Percentiles rank a stretch among this genome's conserved stretches.
These are phyloP conservation scores for Amblyornis subalaris DNA, from an alignment of 2,113 vertebrate genomes.

Conservation along the genomic window DNA sequence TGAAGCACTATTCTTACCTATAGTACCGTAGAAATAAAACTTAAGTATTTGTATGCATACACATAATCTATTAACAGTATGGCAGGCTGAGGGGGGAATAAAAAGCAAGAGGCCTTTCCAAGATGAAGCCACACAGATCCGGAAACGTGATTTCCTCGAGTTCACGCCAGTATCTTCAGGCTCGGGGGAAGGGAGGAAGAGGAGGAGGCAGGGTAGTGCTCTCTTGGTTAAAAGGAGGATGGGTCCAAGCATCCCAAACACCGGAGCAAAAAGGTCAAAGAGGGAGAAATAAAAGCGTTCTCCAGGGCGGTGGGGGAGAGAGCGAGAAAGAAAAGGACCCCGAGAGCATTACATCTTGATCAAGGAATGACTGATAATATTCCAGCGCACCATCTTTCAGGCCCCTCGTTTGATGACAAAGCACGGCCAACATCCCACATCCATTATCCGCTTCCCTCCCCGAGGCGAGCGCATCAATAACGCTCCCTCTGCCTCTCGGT, in stretches of 20 bases:
- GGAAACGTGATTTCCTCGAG: neutral
- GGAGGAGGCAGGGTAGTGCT: rapidly evolving
- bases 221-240: neutral
- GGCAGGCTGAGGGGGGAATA: neutral
- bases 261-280: neutral
- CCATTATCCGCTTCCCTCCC: conserved; percentile 90
- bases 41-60: neutral
- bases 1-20: neutral
- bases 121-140: neutral
- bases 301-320: neutral
- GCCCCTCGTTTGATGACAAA: conserved; percentile 95
- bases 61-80: neutral
- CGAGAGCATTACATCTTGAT: conserved; percentile 89
- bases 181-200: neutral
- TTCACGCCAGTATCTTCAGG: neutral
- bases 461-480: conserved; percentile 96
- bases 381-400: conserved; percentile 91
- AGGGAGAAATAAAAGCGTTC: conserved; percentile 1
- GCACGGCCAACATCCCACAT: conserved; percentile 83
- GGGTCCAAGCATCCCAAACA: neutral
- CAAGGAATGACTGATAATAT: conserved; percentile 98
- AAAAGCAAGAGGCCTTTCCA: neutral
- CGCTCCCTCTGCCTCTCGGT: conserved; percentile 66
- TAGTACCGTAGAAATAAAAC: neutral
- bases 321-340: conserved; percentile 41